Evolutionary conservation across 2,113 vertebrate species (phyloP), one percentile per base, ranked within the genome.

Genomic region (Tichodroma muraria): DNA sequence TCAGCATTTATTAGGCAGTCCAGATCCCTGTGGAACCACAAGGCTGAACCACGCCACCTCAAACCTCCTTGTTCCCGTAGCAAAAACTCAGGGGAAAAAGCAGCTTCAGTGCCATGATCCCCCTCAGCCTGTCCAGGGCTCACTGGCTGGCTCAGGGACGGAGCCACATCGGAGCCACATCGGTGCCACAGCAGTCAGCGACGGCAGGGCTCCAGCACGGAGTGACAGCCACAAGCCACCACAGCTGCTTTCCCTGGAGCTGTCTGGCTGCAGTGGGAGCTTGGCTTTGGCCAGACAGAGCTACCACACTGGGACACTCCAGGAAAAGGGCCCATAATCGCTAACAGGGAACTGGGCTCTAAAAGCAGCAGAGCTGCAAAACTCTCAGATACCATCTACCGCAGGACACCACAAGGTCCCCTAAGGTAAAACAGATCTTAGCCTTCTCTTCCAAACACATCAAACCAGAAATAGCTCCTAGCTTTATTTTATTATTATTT

Each of bases 371-470:
- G 5, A 91, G 60, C 89, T 83, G 81, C 68, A 96, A 63, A 80
- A 59, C 54, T 68, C 57, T n/a, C 79, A 88, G 91, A 88, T 66
- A 75, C 52, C 53, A 93, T 92, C 94, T 57, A 94, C 78, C 79
- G 45, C 68, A 93, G 71, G 64, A 93, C 68, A 91, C 85, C 90
- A 63, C 93, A 61, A 84, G 76, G 91, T 93, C 89, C 96, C 93
- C 75, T 89, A 91, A 95, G 85, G 88, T 95, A 94, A 93, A 95
- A 93, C 1, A 80, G 60, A 91, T 71, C 89, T 84, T 24, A 78
- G 79, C 15, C 54, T 91, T 85, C 69, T 90, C 79, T 93, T 88
- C 71, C 93, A 94, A 96, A 86, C 40, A 93, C 30, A 85, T 73
- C 85, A 90, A 88, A 28, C 56, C 91, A 96, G 44, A 94, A 96